Conservation (phyloP, 1,140 invertebrate species). For the Drosophila rhopaloa region DNA sequence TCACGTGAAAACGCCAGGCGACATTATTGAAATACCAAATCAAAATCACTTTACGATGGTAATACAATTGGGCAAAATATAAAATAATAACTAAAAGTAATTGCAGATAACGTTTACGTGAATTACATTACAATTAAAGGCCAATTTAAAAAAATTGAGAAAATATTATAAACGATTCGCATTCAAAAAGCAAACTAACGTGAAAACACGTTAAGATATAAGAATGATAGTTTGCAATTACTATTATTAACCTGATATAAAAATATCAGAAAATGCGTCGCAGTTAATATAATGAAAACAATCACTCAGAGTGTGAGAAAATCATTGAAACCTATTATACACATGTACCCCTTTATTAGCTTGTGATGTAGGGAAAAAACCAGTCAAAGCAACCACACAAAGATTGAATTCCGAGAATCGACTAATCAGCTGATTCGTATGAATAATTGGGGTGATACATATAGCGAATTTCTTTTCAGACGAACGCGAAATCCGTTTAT, state of each 20-base stretch:
- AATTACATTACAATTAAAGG: neutral
- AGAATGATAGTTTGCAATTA: neutral
- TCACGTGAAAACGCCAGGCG: constrained; percentile 29
- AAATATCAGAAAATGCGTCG: constrained; percentile 13
- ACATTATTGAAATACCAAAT: neutral
- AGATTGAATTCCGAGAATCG: constrained; percentile 15
- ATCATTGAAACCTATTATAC: too few species aligned
- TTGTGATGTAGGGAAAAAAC: constrained; percentile 14
- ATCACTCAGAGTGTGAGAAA: neutral
- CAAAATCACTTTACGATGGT: neutral
- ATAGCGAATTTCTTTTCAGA: neutral
- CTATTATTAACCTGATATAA: neutral
- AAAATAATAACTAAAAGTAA: too few species aligned
- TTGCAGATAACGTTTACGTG: neutral
- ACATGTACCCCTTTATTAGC: neutral
- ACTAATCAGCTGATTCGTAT: constrained; percentile 6
- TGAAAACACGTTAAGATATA: constrained; percentile 1
- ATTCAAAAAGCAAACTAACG: neutral
- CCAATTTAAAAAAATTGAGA: neutral
- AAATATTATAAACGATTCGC: neutral
- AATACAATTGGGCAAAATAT: neutral
- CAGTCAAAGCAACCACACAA: neutral
- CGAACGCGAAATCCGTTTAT: neutral
- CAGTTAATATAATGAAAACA: constrained; percentile 7
- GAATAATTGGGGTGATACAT: neutral